A percentile compares a stretch with the other conserved stretches of the same genome.
Conservation (phyloP, 2,113 vertebrate species). For the Penelope pileata region DNA sequence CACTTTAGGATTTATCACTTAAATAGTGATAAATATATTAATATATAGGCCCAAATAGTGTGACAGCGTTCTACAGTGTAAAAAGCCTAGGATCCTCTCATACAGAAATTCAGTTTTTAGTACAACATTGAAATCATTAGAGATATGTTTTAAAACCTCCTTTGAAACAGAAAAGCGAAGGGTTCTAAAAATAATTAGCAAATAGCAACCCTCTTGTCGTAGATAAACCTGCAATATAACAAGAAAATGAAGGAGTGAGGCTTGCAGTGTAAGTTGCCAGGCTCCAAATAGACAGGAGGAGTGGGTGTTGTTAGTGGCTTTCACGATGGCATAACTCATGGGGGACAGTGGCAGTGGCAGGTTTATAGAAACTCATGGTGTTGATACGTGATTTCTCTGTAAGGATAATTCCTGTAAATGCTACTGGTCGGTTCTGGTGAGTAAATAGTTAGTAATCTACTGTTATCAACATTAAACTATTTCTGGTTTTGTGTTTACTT, state of each 20-base stretch:
- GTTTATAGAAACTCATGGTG: conserved; percentile 75
- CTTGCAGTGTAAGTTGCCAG: neutral
- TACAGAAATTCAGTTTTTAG: neutral
- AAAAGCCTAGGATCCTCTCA: neutral
- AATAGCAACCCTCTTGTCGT: neutral
- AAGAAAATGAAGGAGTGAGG: neutral
- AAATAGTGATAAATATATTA: too few relatives aligned
- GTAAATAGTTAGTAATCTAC: conserved; percentile 60
- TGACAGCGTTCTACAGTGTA: neutral
- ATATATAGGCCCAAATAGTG: fast-evolving
- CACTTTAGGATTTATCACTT: neutral
- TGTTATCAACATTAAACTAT: conserved; percentile 70
- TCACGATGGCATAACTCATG: conserved; percentile 64
- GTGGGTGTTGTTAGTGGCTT: neutral
- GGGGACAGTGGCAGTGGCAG: conserved; percentile 71
- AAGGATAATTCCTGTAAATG: conserved; percentile 73
- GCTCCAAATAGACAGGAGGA: neutral
- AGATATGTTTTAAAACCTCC: neutral
- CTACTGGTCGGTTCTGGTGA: conserved; percentile 54
- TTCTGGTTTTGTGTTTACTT: conserved; percentile 72
- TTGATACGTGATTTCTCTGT: conserved; percentile 71
- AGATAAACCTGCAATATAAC: neutral
- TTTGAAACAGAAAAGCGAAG: neutral
- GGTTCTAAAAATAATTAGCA: neutral
- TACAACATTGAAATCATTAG: neutral